These are phyloP conservation scores for Epistrophella euchroma DNA, from an alignment of 2,888 invertebrate species.

Conservation along the genomic window DNA sequence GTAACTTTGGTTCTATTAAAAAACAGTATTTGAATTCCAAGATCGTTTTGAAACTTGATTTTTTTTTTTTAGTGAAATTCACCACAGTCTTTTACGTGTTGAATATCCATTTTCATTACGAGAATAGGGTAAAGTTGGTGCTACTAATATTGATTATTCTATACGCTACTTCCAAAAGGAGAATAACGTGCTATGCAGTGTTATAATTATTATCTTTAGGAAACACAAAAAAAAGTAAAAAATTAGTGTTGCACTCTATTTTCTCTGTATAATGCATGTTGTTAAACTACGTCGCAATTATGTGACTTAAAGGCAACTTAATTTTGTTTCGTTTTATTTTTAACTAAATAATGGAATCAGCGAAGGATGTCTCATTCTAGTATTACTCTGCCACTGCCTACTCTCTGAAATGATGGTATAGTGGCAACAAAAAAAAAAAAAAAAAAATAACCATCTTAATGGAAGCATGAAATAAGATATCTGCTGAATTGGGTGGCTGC, in stretches of 20 bases:
- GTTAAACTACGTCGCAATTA: conserved; percentile 52
- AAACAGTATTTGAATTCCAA: no score
- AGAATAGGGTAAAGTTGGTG: conserved; percentile 31
- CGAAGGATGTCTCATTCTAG: conserved; percentile 67
- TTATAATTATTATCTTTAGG: conserved; percentile 36
- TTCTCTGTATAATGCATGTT: conserved; percentile 39
- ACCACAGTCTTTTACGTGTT: conserved; percentile 31
- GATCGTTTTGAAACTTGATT: neutral
- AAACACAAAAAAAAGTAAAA: neutral
- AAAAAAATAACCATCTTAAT: conserved; percentile 35
- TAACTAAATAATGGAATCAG: conserved; percentile 57
- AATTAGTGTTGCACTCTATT: conserved; percentile 47
- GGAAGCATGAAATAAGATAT: conserved; percentile 61
- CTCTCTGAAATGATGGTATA: conserved; percentile 29
- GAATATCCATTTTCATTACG: conserved; percentile 47
- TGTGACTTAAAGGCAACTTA: conserved; percentile 30
- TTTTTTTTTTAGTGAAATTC: conserved; percentile 21
- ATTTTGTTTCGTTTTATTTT: conserved; percentile 13
- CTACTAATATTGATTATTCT: conserved; percentile 46
- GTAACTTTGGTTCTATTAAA: no score
- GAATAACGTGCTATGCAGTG: conserved; percentile 36
- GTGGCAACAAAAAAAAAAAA: neutral
- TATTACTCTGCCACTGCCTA: conserved; percentile 46
- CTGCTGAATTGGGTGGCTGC: conserved; percentile 41
- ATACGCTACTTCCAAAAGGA: conserved; percentile 18